Evolutionary conservation across 53 echinoderm and acorn worm species (phyloP).

Genomic region (Paelopatides confundens): DNA sequence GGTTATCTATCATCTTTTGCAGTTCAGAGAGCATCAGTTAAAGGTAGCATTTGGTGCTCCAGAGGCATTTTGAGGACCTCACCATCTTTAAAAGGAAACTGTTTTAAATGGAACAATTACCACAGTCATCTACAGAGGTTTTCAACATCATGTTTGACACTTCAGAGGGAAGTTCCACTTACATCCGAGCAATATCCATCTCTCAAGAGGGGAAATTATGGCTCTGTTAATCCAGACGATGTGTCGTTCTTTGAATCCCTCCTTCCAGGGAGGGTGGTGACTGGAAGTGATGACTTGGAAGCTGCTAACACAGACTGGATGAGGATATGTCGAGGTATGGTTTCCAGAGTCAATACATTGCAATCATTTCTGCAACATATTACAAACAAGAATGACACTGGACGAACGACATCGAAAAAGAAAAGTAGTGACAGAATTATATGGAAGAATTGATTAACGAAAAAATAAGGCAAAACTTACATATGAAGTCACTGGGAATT

Average conservation of each 20-base stretch:
- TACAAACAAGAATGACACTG: too few relatives aligned
- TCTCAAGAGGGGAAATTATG: conserved; percentile 66
- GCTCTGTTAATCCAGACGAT: conserved; percentile 65
- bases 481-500: too few relatives aligned
- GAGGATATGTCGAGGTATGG: conserved; percentile 86
- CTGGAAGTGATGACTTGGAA: conserved; percentile 73
- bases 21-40: too few relatives aligned
- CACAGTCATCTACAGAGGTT: not conserved
- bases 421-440: too few relatives aligned
- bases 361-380: too few relatives aligned
- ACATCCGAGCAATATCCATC: conserved; percentile 72
- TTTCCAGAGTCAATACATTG: too few relatives aligned
- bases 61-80: not conserved
- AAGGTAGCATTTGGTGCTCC: not conserved
- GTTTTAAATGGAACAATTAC: not conserved
- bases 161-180: conserved; percentile 62
- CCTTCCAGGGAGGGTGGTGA: conserved; percentile 83
- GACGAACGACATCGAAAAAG: too few relatives aligned
- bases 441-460: too few relatives aligned
- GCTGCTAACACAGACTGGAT: conserved; percentile 91
- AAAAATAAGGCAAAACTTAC: too few relatives aligned
- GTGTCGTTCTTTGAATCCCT: conserved; percentile 72
- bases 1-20: not conserved
- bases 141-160: not conserved
- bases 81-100: not conserved